Evolutionary conservation across 2,797 vertebrate genomes (phyloP), one percentile per base, ranked within the genome.

Genomic region (Eupleurogrammus muticus): DNA sequence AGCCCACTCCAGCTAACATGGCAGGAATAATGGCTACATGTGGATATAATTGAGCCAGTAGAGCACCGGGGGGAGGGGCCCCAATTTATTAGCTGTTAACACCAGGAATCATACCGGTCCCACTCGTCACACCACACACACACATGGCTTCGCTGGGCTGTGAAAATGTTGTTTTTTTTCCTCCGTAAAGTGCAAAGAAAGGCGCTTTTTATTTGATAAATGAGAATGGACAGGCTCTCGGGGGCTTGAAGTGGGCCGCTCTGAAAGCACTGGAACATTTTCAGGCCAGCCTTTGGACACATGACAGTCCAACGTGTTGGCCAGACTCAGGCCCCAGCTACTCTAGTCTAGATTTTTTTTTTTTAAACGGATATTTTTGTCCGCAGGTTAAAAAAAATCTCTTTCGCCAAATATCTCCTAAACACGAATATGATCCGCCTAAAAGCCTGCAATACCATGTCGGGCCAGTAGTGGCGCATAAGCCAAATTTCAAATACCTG

Each of bases 71-170:
- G 81, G 89, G 87, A 80, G 82, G 89, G 91, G 87, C 66, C 71
- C 62, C 86, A 88, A 87, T 92, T 92, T 93, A 93, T 92, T 91
- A 91, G 89, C 92, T 93, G 92, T 92, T 93, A 92, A 93, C 90
- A 90, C 89, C 81, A 83, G 79, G 85, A 90, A 92, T 91, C 88
- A 86, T 81, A 83, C 83, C 48, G 70, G 77, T 73, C 77, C 84
- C 82, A 60, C 86, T 86, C 72, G 66, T 87, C 80, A 78, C 76
- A 83, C 70, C 75, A 71, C 81, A 83, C 52, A 70, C 56, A 70
- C 67, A 70, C 38, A 50, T 54, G 67, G 79, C 77, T 81, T 61
- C 72, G 24, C 78, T 70, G 80, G 61, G 61, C 79, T 77, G 84
- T 65, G 83, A 88, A 92, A 90, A 83, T 83, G 79, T 87, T 92